Percentiles rank a stretch among this genome's conserved stretches.
Evolutionary conservation across 1,140 invertebrate genomes (phyloP).

Genomic region (Solen grandis): DNA sequence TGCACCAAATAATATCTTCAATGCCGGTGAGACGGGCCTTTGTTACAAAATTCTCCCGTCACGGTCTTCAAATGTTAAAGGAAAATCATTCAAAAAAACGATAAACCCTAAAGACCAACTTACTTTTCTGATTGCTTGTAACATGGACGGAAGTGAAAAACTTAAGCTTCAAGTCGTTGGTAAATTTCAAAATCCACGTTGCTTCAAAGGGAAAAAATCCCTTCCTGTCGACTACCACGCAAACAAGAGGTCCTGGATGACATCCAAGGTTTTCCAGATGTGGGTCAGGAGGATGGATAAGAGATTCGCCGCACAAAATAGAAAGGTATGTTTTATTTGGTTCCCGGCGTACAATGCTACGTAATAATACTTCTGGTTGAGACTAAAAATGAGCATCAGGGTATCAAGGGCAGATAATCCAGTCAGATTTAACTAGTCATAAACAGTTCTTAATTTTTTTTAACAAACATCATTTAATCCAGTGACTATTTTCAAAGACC

Average conservation of each 20-base stretch:
- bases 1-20: too few relatives aligned
- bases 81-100: too few relatives aligned
- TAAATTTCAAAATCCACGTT: conserved; percentile 80
- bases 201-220: conserved; percentile 80
- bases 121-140: conserved; percentile 79
- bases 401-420: too few relatives aligned
- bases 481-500: background rate
- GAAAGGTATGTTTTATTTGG: background rate
- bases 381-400: background rate
- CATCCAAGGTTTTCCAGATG: conserved; percentile 67
- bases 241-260: conserved; percentile 82
- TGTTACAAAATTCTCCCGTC: conserved; percentile 13
- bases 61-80: too few relatives aligned
- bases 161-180: conserved; percentile 80
- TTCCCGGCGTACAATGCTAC: too few relatives aligned
- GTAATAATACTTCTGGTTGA: too few relatives aligned
- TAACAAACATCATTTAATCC: background rate
- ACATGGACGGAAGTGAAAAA: conserved; percentile 80
- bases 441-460: too few relatives aligned
- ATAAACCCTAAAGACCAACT: conserved; percentile 82
- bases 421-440: too few relatives aligned
- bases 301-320: background rate
- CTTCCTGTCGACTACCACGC: conserved; percentile 78
- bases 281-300: conserved; percentile 9
- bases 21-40: conserved; percentile 10